Conservation (phyloP, 2,113 vertebrate genomes). For the Podiceps cristatus region DNA sequence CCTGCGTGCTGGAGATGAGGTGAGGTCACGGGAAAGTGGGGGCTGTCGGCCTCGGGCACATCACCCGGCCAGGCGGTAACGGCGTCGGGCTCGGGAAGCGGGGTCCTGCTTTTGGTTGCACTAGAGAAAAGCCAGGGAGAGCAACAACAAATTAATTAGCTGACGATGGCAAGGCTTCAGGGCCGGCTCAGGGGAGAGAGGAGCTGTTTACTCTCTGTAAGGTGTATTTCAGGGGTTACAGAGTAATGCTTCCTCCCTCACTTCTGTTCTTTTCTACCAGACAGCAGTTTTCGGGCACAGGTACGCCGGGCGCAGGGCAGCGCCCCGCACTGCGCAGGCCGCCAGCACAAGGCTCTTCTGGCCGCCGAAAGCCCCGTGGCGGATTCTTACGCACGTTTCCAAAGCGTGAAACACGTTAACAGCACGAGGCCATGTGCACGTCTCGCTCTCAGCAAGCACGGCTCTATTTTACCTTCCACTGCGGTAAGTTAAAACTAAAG, state of each 20-base stretch:
- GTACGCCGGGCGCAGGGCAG: neutral
- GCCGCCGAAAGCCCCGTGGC: neutral
- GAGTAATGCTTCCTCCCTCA: neutral
- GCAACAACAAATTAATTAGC: neutral
- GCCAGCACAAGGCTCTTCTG: neutral
- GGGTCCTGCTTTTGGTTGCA: neutral
- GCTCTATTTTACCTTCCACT: neutral
- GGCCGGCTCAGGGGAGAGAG: neutral
- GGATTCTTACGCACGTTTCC: neutral
- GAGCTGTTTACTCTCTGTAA: neutral
- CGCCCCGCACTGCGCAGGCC: rapidly evolving
- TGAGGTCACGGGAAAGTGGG: neutral
- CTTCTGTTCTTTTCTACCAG: neutral
- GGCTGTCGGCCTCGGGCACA: neutral
- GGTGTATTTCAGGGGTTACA: neutral
- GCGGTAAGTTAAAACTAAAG: neutral
- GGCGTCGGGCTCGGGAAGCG: neutral
- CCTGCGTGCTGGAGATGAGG: rapidly evolving
- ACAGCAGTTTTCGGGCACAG: neutral
- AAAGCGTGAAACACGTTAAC: neutral
- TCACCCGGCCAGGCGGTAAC: rapidly evolving
- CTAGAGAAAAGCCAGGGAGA: neutral
- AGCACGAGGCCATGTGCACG: rapidly evolving
- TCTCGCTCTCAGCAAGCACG: neutral
- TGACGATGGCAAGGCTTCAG: neutral